phyloP scores from a whole-genome alignment of 2,888 invertebrate species.

The Brenthis daphne region DNA sequence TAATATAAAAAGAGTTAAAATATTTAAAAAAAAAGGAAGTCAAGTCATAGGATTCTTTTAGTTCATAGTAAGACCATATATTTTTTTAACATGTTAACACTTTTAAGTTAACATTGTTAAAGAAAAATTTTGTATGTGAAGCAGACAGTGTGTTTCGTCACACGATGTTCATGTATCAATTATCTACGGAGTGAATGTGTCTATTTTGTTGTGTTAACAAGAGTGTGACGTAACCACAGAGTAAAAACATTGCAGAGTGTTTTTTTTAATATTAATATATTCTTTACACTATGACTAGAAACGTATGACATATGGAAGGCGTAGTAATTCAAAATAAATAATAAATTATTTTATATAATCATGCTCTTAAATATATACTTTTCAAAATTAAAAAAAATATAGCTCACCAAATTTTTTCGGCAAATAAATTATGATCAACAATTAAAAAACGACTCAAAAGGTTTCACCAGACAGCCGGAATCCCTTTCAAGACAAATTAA shows the following conservation, averaged over 20 bases:
- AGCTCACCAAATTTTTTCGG: too few species aligned
- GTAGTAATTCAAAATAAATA: too few species aligned
- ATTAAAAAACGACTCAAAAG: too few species aligned
- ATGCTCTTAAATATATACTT: too few species aligned
- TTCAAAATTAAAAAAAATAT: too few species aligned
- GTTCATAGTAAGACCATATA: conserved; percentile 1
- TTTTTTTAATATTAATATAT: background rate
- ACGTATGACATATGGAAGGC: too few species aligned
- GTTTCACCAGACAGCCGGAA: too few species aligned
- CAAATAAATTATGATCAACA: too few species aligned
- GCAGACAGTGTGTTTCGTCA: conserved; percentile 34
- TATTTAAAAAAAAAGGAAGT: background rate
- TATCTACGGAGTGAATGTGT: conserved; percentile 53
- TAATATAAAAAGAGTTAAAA: background rate
- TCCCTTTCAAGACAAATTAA: too few species aligned
- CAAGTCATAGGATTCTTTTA: conserved; percentile 1
- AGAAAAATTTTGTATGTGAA: conserved; percentile 31
- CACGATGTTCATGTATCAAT: conserved; percentile 53
- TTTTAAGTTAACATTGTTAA: conserved; percentile 21
- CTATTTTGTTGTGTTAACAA: conserved; percentile 58
- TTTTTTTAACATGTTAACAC: background rate
- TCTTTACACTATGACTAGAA: too few species aligned
- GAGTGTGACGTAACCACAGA: conserved; percentile 48
- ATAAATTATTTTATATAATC: too few species aligned
- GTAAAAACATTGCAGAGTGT: conserved; percentile 28